Evolutionary conservation across 1,140 invertebrate species (phyloP).

Genomic region (Ylistrum balloti): DNA sequence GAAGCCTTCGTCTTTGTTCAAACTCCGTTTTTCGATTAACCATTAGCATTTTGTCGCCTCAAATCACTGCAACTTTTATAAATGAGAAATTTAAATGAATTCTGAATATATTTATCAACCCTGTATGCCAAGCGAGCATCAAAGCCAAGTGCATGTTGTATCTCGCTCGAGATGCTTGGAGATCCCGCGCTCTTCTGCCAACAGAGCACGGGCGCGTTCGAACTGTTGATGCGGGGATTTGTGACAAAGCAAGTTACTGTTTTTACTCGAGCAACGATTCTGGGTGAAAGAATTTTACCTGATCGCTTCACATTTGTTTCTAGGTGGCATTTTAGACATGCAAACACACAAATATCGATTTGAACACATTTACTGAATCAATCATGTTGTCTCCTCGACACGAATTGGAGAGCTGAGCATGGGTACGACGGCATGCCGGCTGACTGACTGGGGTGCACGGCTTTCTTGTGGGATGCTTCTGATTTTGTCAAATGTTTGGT

Average conservation of each 20-base stretch:
- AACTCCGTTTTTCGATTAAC: not conserved
- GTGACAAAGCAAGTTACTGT: not conserved
- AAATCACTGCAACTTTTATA: slow-evolving; percentile 29
- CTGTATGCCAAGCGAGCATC: not conserved
- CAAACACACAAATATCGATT: slow-evolving; percentile 37
- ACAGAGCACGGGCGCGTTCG: not conserved
- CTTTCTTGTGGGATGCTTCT: not conserved
- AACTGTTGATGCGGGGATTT: not conserved
- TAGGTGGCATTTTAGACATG: slow-evolving; percentile 38
- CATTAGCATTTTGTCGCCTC: not conserved
- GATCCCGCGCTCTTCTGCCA: slow-evolving; percentile 1
- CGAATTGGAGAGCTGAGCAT: not conserved
- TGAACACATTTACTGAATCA: not conserved
- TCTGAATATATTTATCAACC: not conserved
- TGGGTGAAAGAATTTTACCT: slow-evolving; percentile 27
- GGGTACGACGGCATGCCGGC: not conserved
- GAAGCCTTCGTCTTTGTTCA: not conserved
- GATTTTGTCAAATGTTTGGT: not conserved
- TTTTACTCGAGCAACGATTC: not conserved
- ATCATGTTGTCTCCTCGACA: not conserved
- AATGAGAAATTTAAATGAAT: not conserved
- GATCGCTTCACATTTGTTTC: slow-evolving; percentile 31
- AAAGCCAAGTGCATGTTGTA: not conserved
- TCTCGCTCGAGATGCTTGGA: not conserved
- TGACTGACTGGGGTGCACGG: not conserved